Base-by-base conservation (phyloP, 2,888 invertebrate genomes). In the Leptinotarsa haldemani region DNA sequence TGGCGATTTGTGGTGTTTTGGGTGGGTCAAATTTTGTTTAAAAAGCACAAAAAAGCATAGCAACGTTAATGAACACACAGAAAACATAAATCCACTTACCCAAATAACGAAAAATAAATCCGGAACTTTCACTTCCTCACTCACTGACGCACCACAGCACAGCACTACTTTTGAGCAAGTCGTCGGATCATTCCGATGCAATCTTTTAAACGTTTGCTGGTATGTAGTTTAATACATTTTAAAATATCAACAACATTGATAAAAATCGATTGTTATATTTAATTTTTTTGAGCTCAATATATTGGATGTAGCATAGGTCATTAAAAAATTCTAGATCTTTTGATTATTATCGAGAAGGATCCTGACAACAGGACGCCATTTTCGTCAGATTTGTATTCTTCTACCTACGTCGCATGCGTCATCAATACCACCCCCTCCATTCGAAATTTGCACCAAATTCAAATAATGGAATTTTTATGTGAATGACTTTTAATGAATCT, bases 351-450 rank as follows among this genome's bases (percentile, higher is more conserved):
- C 82, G 80, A 81, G 81, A 84, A 83, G 84, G 83, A 82, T 86
- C 86, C 86, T 84, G 82, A 84, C 83, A 82, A 85, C 83, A 82
- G 81, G 83, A 85, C 86, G 87, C 87, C 87, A 87, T 87, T 85
- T 83, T 84, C 80, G 77, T 80, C 77, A 75, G 70, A 76, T 74
- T 79, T 76, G 76, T 74, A 74, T 77, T 80, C 74, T 30, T 30
- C 40, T 40, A 5, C 40, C 40, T 75, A 69, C 71, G 64, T 77
- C 56, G 68, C 71, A 69, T 68, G 68, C 76, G 70, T 74, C 78
- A 74, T 74, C 78, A 73, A 78, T 78, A 53, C n/a, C 20, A 74
- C 73, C 76, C 69, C 75, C 73, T 47, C 69, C 74, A 47, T 25
- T 20, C 46, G 3, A 40, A 46, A 56, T n/a, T 68, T 68, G 68